Evolutionary conservation across 2,888 invertebrate genomes (phyloP).

Genomic region (Holacanthella duospinosa): DNA sequence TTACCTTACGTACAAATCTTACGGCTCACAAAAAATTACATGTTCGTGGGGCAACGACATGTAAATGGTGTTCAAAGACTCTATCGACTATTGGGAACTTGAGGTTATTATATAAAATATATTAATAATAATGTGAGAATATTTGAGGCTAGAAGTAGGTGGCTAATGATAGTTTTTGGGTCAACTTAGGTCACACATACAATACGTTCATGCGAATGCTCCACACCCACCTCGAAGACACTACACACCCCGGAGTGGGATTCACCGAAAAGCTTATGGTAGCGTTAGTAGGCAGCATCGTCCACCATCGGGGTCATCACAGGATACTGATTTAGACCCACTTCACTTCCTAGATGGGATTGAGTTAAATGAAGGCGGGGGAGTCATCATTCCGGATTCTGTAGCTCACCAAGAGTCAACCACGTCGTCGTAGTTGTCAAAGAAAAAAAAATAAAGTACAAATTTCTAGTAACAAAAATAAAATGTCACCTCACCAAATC

Average conservation of each 20-base stretch:
- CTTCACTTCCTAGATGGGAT: background rate
- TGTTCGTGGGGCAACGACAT: conserved; percentile 27
- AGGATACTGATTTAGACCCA: background rate
- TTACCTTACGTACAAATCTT: conserved; percentile 29
- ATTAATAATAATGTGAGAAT: background rate
- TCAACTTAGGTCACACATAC: conserved; percentile 18
- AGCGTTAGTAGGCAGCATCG: background rate
- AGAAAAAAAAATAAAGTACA: no score
- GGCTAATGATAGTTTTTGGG: background rate
- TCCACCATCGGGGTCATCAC: background rate
- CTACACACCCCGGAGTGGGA: conserved; percentile 1
- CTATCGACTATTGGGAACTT: conserved; percentile 29
- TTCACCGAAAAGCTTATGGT: background rate
- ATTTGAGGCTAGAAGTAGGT: background rate
- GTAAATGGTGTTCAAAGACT: conserved; percentile 27
- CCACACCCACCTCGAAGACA: conserved; percentile 14
- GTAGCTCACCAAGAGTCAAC: no score
- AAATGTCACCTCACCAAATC: no score
- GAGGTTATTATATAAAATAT: conserved; percentile 5
- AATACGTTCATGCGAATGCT: conserved; percentile 22
- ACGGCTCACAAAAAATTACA: conserved; percentile 30
- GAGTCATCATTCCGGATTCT: no score
- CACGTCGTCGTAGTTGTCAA: no score
- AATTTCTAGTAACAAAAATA: no score
- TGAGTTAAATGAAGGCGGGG: background rate